These are phyloP conservation scores for Nephrotoma flavescens DNA, from an alignment of 2,888 invertebrate genomes.

Conservation along the genomic window DNA sequence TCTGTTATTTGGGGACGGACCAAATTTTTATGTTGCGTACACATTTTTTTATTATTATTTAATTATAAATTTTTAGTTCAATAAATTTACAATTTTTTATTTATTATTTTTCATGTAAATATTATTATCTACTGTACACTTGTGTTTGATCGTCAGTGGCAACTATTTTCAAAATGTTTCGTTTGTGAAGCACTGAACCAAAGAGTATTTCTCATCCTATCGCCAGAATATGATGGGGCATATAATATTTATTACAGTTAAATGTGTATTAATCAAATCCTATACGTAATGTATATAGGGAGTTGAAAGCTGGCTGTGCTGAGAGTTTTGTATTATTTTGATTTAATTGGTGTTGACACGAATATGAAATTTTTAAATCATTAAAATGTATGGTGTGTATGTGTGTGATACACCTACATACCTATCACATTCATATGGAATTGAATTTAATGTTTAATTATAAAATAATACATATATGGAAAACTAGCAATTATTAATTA, in stretches of 20 bases:
- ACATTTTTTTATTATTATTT: not conserved
- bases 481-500: not conserved
- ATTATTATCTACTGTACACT: not conserved
- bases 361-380: not conserved
- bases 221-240: not conserved
- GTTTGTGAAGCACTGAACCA: not conserved
- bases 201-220: not conserved
- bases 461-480: not conserved
- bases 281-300: not conserved
- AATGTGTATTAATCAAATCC: not conserved
- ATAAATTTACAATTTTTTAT: not conserved
- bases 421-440: not conserved
- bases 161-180: too few species aligned
- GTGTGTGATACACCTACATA: too few species aligned
- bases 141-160: not conserved
- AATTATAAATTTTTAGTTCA: not conserved
- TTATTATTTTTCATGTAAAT: not conserved
- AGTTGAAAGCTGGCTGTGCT: not conserved
- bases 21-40: not conserved
- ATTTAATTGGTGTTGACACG: not conserved
- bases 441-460: not conserved
- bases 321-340: not conserved
- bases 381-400: not conserved
- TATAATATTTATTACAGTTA: not conserved
- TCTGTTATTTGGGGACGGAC: not conserved